Evolutionary conservation across 2,797 vertebrate genomes (phyloP).

Genomic region (Mustela erminea): DNA sequence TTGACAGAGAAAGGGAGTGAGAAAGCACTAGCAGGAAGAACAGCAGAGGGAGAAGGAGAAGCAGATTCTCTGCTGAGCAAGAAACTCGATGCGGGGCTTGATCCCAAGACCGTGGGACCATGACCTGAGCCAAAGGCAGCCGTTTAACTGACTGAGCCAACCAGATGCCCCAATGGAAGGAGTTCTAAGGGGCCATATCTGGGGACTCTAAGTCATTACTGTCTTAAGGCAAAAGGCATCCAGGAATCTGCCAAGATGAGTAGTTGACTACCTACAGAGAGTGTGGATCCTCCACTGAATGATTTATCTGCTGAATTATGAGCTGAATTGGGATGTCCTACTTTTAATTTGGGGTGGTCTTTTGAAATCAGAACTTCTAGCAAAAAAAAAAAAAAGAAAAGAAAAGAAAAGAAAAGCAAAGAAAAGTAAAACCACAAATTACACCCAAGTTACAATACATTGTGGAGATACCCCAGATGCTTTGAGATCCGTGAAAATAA

Average conservation of each 20-base stretch:
- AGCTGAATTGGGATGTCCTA: background rate
- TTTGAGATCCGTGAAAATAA: background rate
- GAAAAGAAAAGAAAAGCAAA: background rate
- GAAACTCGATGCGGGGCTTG: too few species aligned
- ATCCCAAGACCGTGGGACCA: too few species aligned
- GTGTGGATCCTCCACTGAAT: background rate
- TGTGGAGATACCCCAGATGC: background rate
- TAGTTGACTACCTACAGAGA: background rate
- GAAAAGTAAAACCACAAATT: background rate
- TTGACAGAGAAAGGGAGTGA: too few species aligned
- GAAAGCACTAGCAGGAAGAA: too few species aligned
- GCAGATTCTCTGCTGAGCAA: too few species aligned
- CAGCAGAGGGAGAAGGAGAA: too few species aligned
- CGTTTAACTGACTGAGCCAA: too few species aligned
- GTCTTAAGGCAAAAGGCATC: background rate
- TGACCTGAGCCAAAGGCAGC: too few species aligned
- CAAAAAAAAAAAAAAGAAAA: background rate
- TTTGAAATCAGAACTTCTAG: slow-evolving; percentile 44
- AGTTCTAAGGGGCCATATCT: background rate
- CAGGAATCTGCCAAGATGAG: background rate
- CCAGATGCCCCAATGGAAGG: too few species aligned
- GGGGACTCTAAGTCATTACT: background rate
- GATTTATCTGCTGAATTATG: background rate
- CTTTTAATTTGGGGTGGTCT: background rate
- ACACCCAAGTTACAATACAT: background rate